Conservation (phyloP, 2,797 vertebrate genomes). For the Gallinago nigripennis region DNA sequence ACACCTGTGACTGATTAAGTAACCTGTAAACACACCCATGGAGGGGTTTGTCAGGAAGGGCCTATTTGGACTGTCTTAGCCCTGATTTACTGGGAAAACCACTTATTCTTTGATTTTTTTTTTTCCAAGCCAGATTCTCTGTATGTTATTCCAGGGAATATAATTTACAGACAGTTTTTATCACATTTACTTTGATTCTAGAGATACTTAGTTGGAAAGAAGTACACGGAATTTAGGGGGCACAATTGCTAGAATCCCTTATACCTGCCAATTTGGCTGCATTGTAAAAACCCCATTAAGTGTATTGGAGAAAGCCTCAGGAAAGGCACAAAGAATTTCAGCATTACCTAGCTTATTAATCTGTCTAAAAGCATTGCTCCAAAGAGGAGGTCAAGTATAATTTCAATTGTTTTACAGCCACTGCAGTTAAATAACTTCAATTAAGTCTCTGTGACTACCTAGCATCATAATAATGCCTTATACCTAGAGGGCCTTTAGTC, state of each 20-base stretch:
- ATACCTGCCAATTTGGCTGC: background rate
- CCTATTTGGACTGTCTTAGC: background rate
- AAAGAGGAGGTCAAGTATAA: background rate
- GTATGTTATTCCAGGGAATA: background rate
- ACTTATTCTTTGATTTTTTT: background rate
- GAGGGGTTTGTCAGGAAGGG: background rate
- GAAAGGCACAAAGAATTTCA: background rate
- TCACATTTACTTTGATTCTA: background rate
- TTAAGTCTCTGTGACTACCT: slow-evolving; percentile 1
- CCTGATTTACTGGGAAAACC: background rate
- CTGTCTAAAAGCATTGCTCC: background rate
- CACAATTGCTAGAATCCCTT: slow-evolving; percentile 1
- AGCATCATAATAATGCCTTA: background rate
- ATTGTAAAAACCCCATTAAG: slow-evolving; percentile 7
- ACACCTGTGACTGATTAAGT: background rate
- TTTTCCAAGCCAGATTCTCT: background rate
- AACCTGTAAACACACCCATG: background rate
- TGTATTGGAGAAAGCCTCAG: background rate
- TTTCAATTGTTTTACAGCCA: slow-evolving; percentile 16
- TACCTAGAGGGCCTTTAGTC: background rate
- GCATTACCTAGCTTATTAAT: background rate
- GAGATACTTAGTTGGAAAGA: background rate
- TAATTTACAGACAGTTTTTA: background rate
- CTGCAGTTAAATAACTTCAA: background rate
- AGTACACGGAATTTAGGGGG: background rate